These are phyloP conservation scores for Novumbra hubbsi DNA, from an alignment of 2,797 vertebrate genomes.

Conservation along the genomic window DNA sequence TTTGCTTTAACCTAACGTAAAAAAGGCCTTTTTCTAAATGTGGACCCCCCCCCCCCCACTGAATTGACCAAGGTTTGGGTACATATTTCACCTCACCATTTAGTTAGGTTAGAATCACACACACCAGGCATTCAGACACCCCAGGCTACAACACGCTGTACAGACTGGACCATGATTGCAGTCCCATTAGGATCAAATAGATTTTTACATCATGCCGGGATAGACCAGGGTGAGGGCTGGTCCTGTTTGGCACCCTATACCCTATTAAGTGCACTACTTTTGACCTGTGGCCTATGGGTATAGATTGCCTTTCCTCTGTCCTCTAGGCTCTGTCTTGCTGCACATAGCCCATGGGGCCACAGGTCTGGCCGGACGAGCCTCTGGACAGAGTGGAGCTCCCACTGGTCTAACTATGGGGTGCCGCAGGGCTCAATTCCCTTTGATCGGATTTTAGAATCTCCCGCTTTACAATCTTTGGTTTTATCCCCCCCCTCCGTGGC, in stretches of 20 bases:
- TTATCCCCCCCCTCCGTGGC: background rate
- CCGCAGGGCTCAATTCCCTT: conserved; percentile 13
- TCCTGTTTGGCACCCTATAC: background rate
- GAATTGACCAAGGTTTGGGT: too few species aligned
- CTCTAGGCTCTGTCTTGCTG: background rate
- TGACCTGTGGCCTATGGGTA: background rate
- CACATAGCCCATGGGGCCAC: conserved; percentile 22
- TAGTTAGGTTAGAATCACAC: too few species aligned
- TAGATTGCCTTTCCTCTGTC: background rate
- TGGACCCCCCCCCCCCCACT: too few species aligned
- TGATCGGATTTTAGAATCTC: conserved; percentile 30
- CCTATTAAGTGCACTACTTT: background rate
- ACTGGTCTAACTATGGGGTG: conserved; percentile 38
- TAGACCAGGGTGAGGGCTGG: background rate
- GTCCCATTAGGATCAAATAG: conserved; percentile 51
- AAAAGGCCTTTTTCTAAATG: too few species aligned
- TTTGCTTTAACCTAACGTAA: too few species aligned
- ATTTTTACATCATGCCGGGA: conserved; percentile 48
- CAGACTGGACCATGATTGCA: conserved; percentile 50
- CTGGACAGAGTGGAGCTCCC: background rate
- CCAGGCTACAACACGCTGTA: conserved; percentile 22
- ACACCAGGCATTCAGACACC: background rate
- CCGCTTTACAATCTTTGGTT: background rate
- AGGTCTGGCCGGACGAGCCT: conserved; percentile 4
- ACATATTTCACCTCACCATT: too few species aligned